phyloP scores from a whole-genome alignment of 2,797 vertebrate genomes.

The Pogoniulus pusillus region DNA sequence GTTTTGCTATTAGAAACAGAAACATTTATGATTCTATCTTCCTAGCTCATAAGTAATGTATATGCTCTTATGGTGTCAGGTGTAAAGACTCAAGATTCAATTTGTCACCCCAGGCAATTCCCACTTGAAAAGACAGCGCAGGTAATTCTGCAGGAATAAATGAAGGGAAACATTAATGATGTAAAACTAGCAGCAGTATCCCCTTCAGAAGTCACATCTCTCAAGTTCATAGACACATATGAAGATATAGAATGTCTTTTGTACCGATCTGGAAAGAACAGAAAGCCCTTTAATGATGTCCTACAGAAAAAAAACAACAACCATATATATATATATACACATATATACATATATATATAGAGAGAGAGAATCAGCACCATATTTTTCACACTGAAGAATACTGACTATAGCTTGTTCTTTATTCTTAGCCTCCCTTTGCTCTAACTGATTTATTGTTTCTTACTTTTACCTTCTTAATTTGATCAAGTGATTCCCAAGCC shows the following conservation, averaged over 20 bases:
- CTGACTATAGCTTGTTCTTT: neutral
- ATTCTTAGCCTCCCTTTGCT: neutral
- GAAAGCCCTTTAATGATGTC: conserved; percentile 47
- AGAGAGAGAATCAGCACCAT: neutral
- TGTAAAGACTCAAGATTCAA: conserved; percentile 68
- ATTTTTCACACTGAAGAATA: conserved; percentile 18
- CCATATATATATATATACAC: too few relatives aligned
- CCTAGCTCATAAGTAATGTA: conserved; percentile 77
- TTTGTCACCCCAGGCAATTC: conserved; percentile 71
- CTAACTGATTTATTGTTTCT: neutral
- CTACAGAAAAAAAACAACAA: neutral
- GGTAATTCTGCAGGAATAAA: conserved; percentile 67
- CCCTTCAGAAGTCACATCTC: conserved; percentile 30
- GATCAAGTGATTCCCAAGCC: neutral
- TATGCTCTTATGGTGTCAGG: conserved; percentile 61
- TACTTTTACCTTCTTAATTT: neutral
- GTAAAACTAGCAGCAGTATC: conserved; percentile 43
- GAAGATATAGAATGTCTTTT: conserved; percentile 31
- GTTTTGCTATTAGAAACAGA: conserved; percentile 49
- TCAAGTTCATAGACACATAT: conserved; percentile 51
- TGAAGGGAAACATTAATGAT: conserved; percentile 53
- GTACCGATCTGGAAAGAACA: conserved; percentile 34
- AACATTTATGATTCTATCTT: conserved; percentile 67
- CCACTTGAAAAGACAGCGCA: conserved; percentile 53
- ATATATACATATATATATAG: too few relatives aligned